Evolutionary conservation across 2,113 vertebrate genomes (phyloP).

Genomic region (Paracanthobrama guichenoti): DNA sequence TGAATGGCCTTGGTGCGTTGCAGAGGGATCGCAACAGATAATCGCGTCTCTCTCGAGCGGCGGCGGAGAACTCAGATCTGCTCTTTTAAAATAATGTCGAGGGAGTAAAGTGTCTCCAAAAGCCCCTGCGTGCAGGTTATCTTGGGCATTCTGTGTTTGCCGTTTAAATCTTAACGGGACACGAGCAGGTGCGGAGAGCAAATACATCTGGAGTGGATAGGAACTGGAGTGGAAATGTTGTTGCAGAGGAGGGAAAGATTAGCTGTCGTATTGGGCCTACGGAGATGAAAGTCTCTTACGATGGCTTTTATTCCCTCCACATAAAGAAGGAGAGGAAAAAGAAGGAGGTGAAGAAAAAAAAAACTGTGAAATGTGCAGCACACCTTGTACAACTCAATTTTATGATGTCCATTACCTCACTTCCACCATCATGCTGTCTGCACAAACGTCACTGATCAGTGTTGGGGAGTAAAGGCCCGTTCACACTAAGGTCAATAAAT

Average conservation of each 20-base stretch:
- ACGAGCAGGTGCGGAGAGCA: conserved; percentile 72
- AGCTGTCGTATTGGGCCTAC: conserved; percentile 65
- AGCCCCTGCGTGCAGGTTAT: conserved; percentile 68
- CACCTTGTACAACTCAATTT: conserved; percentile 60
- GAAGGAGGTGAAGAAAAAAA: conserved; percentile 14
- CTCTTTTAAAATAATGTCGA: conserved; percentile 79
- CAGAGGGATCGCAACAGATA: conserved; percentile 76
- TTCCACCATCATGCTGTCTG: neutral
- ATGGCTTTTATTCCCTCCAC: conserved; percentile 61
- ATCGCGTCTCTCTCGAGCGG: conserved; percentile 69
- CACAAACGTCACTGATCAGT: neutral
- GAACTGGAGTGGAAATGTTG: conserved; percentile 76
- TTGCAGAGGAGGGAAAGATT: conserved; percentile 71
- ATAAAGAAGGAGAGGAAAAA: conserved; percentile 4
- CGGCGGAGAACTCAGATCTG: conserved; percentile 69
- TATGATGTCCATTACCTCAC: conserved; percentile 7
- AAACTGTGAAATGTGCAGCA: conserved; percentile 63
- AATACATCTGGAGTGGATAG: conserved; percentile 74
- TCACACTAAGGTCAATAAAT: no score
- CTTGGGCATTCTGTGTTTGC: conserved; percentile 76
- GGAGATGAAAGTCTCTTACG: conserved; percentile 67
- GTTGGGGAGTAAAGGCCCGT: neutral
- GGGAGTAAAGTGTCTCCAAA: conserved; percentile 73
- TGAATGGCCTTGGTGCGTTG: conserved; percentile 70
- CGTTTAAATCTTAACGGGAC: conserved; percentile 80